Percentiles rank a stretch among this genome's conserved stretches.
These are phyloP conservation scores for Triplophysa bombifrons DNA, from an alignment of 2,797 vertebrate species.

Conservation along the genomic window DNA sequence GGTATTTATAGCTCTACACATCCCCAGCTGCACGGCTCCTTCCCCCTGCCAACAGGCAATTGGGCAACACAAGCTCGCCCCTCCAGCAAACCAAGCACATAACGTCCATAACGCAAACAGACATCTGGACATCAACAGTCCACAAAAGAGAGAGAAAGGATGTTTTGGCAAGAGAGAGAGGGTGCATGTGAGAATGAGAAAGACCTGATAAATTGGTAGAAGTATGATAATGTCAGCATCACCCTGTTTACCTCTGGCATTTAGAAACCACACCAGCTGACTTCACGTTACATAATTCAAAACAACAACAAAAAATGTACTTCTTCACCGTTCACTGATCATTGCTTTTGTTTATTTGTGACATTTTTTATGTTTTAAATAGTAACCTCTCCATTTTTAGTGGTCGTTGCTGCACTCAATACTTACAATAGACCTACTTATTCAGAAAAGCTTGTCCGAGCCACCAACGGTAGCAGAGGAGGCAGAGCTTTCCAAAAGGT, in stretches of 20 bases:
- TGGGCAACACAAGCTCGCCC: constrained; percentile 64
- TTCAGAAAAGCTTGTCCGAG: no score
- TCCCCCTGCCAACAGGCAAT: constrained; percentile 75
- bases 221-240: background rate
- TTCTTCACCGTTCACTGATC: no score
- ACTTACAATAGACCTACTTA: no score
- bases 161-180: constrained; percentile 3
- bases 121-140: constrained; percentile 70
- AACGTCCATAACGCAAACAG: constrained; percentile 70
- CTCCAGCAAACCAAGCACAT: constrained; percentile 63
- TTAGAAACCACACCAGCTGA: background rate
- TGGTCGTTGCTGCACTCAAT: no score
- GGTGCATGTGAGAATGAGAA: background rate
- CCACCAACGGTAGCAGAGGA: no score
- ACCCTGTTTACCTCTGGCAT: constrained; percentile 7
- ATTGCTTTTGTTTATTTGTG: no score
- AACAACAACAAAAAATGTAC: constrained; percentile 1
- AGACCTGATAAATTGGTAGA: background rate
- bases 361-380: no score
- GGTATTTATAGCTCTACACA: constrained; percentile 76
- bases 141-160: constrained; percentile 46
- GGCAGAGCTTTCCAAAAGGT: no score
- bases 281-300: constrained; percentile 10
- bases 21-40: constrained; percentile 79
- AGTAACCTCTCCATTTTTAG: no score